Evolutionary conservation across 2,888 invertebrate species (phyloP).

Genomic region (Lochmaea crataegi): DNA sequence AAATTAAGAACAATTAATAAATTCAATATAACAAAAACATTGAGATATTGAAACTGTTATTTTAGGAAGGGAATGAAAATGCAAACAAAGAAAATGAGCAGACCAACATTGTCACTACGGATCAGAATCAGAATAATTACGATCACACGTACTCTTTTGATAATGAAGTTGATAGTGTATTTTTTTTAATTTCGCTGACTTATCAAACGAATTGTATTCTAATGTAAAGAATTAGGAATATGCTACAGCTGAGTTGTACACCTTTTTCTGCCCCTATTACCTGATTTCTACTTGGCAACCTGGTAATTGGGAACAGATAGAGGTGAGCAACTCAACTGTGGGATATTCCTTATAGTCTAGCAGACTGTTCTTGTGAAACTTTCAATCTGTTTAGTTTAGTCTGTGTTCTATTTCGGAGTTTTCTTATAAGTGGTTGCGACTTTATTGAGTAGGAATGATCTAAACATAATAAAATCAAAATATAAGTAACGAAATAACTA

Average conservation of each 20-base stretch:
- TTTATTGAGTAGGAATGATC: too few relatives aligned
- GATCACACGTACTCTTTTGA: not conserved
- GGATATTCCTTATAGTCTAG: too few relatives aligned
- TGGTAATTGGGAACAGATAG: too few relatives aligned
- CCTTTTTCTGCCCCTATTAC: not conserved
- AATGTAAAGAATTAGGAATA: not conserved
- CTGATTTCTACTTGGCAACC: too few relatives aligned
- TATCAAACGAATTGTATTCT: not conserved
- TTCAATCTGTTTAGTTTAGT: too few relatives aligned
- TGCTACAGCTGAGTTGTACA: too few relatives aligned
- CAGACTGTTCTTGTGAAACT: too few relatives aligned
- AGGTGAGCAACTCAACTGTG: too few relatives aligned
- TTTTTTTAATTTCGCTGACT: not conserved
- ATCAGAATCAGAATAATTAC: conserved; percentile 19
- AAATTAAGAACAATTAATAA: not conserved
- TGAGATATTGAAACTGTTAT: not conserved
- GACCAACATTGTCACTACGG: conserved; percentile 5
- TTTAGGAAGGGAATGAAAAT: not conserved
- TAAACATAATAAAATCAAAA: too few relatives aligned
- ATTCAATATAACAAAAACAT: not conserved
- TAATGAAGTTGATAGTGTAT: conserved; percentile 14
- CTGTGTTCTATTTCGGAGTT: too few relatives aligned
- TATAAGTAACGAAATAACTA: too few relatives aligned
- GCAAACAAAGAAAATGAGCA: not conserved
- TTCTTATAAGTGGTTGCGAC: too few relatives aligned